A percentile compares a stretch with the other conserved stretches of the same genome.
phyloP scores from a whole-genome alignment of 2,113 vertebrate genomes.

The Xiphophorus maculatus region DNA sequence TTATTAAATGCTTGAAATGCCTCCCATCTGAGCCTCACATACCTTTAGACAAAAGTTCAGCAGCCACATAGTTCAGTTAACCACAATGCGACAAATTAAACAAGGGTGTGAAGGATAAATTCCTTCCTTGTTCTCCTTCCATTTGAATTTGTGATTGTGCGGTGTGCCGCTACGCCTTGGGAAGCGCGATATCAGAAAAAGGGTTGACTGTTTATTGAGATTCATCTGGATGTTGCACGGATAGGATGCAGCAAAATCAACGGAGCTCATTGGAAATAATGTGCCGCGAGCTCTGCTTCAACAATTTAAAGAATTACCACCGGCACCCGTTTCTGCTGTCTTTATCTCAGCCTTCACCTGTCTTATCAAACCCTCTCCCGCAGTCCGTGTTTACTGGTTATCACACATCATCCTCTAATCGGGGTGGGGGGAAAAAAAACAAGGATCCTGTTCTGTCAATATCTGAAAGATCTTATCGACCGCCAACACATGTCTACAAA shows the following conservation, averaged over 20 bases:
- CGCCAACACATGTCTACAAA: constrained; percentile 61
- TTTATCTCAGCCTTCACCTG: constrained; percentile 33
- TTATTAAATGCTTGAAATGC: constrained; percentile 39
- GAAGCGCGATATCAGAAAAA: constrained; percentile 70
- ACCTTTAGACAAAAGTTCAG: constrained; percentile 60
- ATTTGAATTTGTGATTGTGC: constrained; percentile 71
- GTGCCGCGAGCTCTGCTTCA: constrained; percentile 26
- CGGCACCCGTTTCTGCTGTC: constrained; percentile 25
- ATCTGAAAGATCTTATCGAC: constrained; percentile 60
- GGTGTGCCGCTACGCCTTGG: constrained; percentile 60
- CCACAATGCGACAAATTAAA: constrained; percentile 71
- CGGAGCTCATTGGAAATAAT: constrained; percentile 57
- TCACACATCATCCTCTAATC: constrained; percentile 47
- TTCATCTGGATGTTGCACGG: constrained; percentile 54
- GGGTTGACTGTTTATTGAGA: constrained; percentile 61
- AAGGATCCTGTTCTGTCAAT: constrained; percentile 56
- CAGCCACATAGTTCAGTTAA: constrained; percentile 50
- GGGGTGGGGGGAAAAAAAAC: constrained; percentile 5
- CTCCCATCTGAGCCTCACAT: constrained; percentile 38
- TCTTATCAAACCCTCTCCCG: constrained; percentile 38
- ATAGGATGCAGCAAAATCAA: constrained; percentile 63
- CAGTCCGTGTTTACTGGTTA: constrained; percentile 29
- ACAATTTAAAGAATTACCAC: constrained; percentile 23
- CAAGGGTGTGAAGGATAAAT: constrained; percentile 59
- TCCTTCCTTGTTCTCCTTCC: constrained; percentile 53